Evolutionary conservation across 92 coral and sea anemone species (phyloP).

Genomic region (Palythoa grandiflora): DNA sequence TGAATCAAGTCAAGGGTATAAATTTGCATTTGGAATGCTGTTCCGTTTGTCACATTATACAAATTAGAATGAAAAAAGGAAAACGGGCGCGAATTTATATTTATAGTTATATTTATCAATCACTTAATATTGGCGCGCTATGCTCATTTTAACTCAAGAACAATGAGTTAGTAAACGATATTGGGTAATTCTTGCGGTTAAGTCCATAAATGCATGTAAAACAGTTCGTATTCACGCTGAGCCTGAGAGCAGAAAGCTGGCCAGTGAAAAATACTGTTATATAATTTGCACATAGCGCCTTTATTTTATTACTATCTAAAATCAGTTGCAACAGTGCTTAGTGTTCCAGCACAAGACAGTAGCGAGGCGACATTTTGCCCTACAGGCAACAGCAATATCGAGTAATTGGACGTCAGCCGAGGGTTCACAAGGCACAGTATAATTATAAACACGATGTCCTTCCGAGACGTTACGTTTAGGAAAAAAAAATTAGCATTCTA

Average conservation of each 20-base stretch:
- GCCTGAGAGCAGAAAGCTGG: background rate
- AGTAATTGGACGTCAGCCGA: background rate
- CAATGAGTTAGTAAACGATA: background rate
- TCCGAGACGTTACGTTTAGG: background rate
- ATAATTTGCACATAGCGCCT: background rate
- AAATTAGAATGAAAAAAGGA: background rate
- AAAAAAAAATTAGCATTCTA: background rate
- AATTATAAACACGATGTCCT: background rate
- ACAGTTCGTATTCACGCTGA: too few relatives aligned
- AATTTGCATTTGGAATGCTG: background rate
- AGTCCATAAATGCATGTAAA: background rate
- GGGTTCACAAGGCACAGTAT: background rate
- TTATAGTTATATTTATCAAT: background rate
- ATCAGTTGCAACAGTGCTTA: background rate
- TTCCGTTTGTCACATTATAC: background rate
- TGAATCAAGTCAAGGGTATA: background rate
- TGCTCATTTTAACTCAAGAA: background rate
- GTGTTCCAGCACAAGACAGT: background rate
- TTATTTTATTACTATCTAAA: background rate
- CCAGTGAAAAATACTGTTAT: background rate
- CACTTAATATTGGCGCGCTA: background rate
- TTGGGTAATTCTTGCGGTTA: background rate
- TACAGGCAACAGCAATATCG: background rate
- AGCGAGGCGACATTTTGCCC: background rate
- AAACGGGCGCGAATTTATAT: background rate